Percentiles rank a stretch among this genome's conserved stretches.
phyloP scores from a whole-genome alignment of 2,888 invertebrate species.

The Chaitophorus viminalis region DNA sequence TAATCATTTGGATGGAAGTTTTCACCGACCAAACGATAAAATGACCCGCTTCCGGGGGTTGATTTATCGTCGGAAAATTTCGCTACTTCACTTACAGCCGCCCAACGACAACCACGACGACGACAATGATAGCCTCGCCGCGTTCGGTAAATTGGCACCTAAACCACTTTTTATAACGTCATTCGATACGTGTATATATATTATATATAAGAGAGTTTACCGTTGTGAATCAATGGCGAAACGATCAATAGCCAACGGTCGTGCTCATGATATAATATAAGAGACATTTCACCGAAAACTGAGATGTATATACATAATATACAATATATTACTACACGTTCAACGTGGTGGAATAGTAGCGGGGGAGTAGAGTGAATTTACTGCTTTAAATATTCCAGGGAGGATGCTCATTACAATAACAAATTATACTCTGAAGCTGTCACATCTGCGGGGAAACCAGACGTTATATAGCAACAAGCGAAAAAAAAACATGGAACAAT shows the following conservation, averaged over 20 bases:
- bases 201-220: background rate
- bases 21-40: background rate
- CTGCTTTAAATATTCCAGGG: constrained; percentile 47
- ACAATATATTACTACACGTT: background rate
- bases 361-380: background rate
- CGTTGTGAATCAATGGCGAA: background rate
- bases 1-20: background rate
- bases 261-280: background rate
- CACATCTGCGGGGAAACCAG: constrained; percentile 35
- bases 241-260: constrained; percentile 2
- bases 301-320: background rate
- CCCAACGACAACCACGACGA: background rate
- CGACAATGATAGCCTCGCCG: background rate
- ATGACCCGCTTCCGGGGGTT: constrained; percentile 5
- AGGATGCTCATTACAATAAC: constrained; percentile 55
- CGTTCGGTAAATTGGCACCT: constrained; percentile 41
- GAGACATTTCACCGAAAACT: background rate
- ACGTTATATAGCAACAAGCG: constrained; percentile 5
- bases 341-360: background rate
- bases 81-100: background rate
- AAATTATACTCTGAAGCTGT: constrained; percentile 40
- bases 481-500: background rate
- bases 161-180: constrained; percentile 3
- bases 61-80: constrained; percentile 43
- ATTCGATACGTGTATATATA: constrained; percentile 22